A percentile compares a stretch with the other conserved stretches of the same genome.
Evolutionary conservation across 2,797 vertebrate species (phyloP).

Genomic region (Parambassis ranga): DNA sequence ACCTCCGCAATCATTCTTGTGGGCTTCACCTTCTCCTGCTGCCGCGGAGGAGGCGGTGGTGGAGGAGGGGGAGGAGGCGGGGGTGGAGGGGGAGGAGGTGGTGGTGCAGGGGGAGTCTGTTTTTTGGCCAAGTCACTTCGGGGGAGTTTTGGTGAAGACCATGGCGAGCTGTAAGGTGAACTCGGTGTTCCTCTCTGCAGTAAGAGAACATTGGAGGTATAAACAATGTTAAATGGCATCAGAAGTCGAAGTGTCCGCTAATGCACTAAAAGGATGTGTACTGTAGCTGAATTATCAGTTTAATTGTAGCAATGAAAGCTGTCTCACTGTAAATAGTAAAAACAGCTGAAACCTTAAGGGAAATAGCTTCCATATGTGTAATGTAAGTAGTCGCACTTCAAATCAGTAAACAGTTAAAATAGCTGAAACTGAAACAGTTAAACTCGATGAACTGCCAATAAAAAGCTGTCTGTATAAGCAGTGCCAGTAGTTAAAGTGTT

Average conservation of each 20-base stretch:
- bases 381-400: no score
- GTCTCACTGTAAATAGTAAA: not conserved
- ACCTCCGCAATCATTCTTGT: slow-evolving; percentile 94
- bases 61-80: slow-evolving; percentile 60
- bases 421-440: no score
- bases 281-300: not conserved
- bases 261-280: no score
- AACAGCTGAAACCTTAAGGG: no score
- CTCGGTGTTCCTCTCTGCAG: slow-evolving; percentile 82
- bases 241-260: no score
- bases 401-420: no score
- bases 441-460: no score
- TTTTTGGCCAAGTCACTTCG: slow-evolving; percentile 73
- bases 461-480: no score
- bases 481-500: no score
- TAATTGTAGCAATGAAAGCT: not conserved
- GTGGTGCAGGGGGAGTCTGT: slow-evolving; percentile 73
- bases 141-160: slow-evolving; percentile 89
- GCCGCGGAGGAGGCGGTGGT: slow-evolving; percentile 22
- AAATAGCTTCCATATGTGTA: no score
- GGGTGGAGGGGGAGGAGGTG: slow-evolving; percentile 72
- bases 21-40: slow-evolving; percentile 82
- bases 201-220: no score
- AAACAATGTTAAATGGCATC: no score
- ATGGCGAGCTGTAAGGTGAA: slow-evolving; percentile 86